Evolutionary conservation across 2,797 vertebrate genomes (phyloP), one percentile per base, ranked within the genome.

Genomic region (Hypotaenidia philippensis): DNA sequence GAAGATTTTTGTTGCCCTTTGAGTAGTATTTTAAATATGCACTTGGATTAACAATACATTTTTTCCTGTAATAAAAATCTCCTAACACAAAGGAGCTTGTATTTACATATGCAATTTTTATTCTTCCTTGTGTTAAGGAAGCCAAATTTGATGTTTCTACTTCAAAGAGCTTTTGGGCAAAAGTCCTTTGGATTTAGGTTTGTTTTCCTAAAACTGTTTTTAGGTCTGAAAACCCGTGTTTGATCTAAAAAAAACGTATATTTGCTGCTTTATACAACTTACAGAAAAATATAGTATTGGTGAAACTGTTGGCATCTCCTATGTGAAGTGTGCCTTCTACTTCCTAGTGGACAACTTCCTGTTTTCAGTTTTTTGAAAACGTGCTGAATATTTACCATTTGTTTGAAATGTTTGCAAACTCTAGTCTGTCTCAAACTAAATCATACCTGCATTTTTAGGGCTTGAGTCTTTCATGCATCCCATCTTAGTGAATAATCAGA

Each of bases 11-110:
- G 12, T 76, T 66, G 57, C 38, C 27, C 40, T 88, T 93, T 76
- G 27, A 56, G 15, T 63, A 59, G 6, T 47, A 65, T 71, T 85
- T 91, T 72, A 93, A 94, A 36, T 10, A 57, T 10, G 2, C 7
- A 4, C 2, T 86, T 86, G 53, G 31, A 40, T 81, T 91, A 82
- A 84, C 16, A 52, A 36, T 77, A 53, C 10, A 31, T 55, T 52
- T 86, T 89, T 89, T 34, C 8, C 21, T 44, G 61, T 57, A 65
- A 64, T 84, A 84, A 91, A 89, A 57, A 61, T 86, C 80, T 60
- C 25, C 21, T 63, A 81, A 80, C 55, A 91, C 56, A 70, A 72
- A 85, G 49, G 17, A 49, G 1, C 11, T 72, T 71, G 5, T 84
- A 50, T 93, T 94, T 88, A 55, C 53, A 3, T 50, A 63, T 13